Evolutionary conservation across 2,797 vertebrate genomes (phyloP).

Genomic region (Channallabes apus): DNA sequence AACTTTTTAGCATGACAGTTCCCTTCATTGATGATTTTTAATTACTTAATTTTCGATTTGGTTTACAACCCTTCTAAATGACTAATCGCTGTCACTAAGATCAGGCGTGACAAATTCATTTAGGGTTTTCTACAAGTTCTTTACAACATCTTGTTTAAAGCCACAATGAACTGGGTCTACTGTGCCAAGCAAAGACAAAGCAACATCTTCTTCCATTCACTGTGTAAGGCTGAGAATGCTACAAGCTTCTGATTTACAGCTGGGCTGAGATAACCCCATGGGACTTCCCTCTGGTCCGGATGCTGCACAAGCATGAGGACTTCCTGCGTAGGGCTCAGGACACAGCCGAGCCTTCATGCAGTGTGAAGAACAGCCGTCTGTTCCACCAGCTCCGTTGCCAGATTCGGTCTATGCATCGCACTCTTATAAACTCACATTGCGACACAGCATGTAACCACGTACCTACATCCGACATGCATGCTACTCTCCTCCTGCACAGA

Average conservation of each 20-base stretch:
- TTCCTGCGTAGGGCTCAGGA: slow-evolving; percentile 60
- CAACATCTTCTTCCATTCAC: slow-evolving; percentile 6
- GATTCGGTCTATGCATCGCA: slow-evolving; percentile 5
- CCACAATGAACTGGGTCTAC: not conserved
- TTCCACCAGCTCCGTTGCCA: slow-evolving; percentile 34
- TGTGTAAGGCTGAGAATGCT: slow-evolving; percentile 22
- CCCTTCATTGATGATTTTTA: not conserved
- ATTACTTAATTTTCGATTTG: not conserved
- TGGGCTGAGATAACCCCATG: slow-evolving; percentile 61
- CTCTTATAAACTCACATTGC: slow-evolving; percentile 44
- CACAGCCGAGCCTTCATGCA: slow-evolving; percentile 32
- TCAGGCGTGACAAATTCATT: not conserved
- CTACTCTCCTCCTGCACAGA: slow-evolving; percentile 23
- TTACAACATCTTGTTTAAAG: not conserved
- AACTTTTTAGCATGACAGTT: slow-evolving; percentile 21
- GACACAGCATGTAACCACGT: slow-evolving; percentile 39
- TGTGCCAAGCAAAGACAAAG: slow-evolving; percentile 4
- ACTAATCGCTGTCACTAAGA: not conserved
- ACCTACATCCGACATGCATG: slow-evolving; percentile 40
- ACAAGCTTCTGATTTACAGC: slow-evolving; percentile 67
- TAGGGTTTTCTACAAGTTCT: not conserved
- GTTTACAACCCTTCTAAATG: not conserved
- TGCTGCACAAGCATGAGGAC: slow-evolving; percentile 70
- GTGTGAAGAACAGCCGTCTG: slow-evolving; percentile 28
- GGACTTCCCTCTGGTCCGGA: slow-evolving; percentile 70